These are phyloP conservation scores for Mythimna lalbum DNA, from an alignment of 2,888 invertebrate species.

Conservation along the genomic window DNA sequence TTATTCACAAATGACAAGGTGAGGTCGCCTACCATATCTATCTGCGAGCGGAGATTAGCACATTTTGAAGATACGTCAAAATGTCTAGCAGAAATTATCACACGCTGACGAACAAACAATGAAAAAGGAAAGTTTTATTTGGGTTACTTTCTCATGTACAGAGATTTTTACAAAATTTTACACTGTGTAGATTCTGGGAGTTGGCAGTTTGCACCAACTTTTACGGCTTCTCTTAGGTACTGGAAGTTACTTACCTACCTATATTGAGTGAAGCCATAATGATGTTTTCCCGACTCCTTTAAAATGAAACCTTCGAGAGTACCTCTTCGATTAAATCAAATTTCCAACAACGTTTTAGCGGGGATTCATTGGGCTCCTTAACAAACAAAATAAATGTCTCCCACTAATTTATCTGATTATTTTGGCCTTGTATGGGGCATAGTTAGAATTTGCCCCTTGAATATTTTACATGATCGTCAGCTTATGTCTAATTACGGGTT, in stretches of 20 bases:
- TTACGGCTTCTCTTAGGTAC: constrained; percentile 15
- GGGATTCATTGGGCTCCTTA: neutral
- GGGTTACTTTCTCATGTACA: constrained; percentile 32
- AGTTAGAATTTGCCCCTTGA: constrained; percentile 11
- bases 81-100: constrained; percentile 31
- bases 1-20: constrained; percentile 29
- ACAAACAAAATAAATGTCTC: constrained; percentile 1
- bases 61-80: constrained; percentile 33
- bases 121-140: constrained; percentile 38
- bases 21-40: constrained; percentile 24
- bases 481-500: constrained; percentile 16
- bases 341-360: neutral
- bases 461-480: constrained; percentile 17
- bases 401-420: constrained; percentile 17
- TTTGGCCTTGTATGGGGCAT: constrained; percentile 25
- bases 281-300: neutral
- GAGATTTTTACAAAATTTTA: constrained; percentile 32
- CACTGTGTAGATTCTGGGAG: neutral
- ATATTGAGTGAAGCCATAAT: constrained; percentile 24
- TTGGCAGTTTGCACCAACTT: constrained; percentile 11
- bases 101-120: constrained; percentile 38
- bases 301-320: neutral
- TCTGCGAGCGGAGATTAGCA: constrained; percentile 26
- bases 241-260: constrained; percentile 7
- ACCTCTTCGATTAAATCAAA: neutral